phyloP scores from a whole-genome alignment of 2,113 vertebrate species.

The Engystomops pustulosus region DNA sequence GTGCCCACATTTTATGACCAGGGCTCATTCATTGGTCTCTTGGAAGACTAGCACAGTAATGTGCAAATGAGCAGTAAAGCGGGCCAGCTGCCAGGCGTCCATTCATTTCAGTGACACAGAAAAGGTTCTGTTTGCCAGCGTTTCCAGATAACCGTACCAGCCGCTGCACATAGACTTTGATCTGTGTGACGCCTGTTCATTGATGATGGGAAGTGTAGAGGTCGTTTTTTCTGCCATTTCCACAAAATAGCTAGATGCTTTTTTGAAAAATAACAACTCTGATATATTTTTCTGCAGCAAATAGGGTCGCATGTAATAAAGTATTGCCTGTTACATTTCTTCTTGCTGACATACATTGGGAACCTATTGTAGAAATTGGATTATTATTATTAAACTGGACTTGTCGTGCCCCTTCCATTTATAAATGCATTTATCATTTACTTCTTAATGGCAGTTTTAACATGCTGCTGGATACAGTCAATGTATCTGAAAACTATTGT shows the following conservation, averaged over 20 bases:
- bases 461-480: too few species aligned
- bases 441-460: too few species aligned
- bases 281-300: too few species aligned
- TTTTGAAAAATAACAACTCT: not conserved
- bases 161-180: constrained; percentile 8
- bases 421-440: too few species aligned
- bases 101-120: not conserved
- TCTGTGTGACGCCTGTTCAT: constrained; percentile 4
- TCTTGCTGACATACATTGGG: too few species aligned
- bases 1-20: not conserved
- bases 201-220: not conserved
- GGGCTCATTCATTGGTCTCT: not conserved
- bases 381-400: too few species aligned
- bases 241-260: not conserved
- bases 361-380: too few species aligned
- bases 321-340: too few species aligned
- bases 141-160: not conserved
- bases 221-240: not conserved
- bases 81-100: constrained; percentile 7
- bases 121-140: constrained; percentile 19
- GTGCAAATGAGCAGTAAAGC: constrained; percentile 44
- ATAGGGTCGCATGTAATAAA: too few species aligned
- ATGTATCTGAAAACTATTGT: too few species aligned
- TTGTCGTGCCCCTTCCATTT: too few species aligned
- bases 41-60: not conserved